phyloP scores from a whole-genome alignment of 2,888 invertebrate species.

The Amorpha juglandis region DNA sequence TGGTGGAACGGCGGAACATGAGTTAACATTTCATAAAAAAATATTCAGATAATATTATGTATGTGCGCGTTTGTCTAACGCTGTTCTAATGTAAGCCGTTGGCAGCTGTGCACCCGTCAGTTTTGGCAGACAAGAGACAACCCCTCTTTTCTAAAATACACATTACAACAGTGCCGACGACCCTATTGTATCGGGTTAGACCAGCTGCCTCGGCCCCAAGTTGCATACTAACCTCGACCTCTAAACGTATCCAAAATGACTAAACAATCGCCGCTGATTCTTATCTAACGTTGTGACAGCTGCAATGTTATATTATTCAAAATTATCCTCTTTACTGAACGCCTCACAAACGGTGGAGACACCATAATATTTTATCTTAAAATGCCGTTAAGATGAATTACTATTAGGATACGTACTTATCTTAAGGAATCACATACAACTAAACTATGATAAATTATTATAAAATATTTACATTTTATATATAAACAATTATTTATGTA shows the following conservation, averaged over 20 bases:
- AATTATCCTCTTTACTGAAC: too few relatives aligned
- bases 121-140: slow-evolving; percentile 47
- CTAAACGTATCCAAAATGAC: slow-evolving; percentile 21
- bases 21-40: neutral
- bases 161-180: slow-evolving; percentile 51
- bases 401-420: too few relatives aligned
- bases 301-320: neutral
- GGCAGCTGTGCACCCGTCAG: slow-evolving; percentile 53
- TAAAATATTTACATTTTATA: too few relatives aligned
- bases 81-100: slow-evolving; percentile 47
- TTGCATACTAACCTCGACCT: slow-evolving; percentile 10
- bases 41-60: too few relatives aligned
- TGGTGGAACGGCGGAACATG: too few relatives aligned
- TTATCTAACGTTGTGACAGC: slow-evolving; percentile 6
- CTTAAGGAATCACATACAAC: too few relatives aligned
- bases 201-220: slow-evolving; percentile 48
- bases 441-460: too few relatives aligned
- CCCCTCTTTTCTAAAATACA: slow-evolving; percentile 58
- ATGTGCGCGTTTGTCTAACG: slow-evolving; percentile 44
- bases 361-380: too few relatives aligned
- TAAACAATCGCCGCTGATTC: slow-evolving; percentile 6
- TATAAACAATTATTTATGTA: too few relatives aligned
- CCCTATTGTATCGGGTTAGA: slow-evolving; percentile 49
- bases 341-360: too few relatives aligned
- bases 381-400: too few relatives aligned